phyloP scores from a whole-genome alignment of 2,888 invertebrate species.

The Drosophila vallismaia region DNA sequence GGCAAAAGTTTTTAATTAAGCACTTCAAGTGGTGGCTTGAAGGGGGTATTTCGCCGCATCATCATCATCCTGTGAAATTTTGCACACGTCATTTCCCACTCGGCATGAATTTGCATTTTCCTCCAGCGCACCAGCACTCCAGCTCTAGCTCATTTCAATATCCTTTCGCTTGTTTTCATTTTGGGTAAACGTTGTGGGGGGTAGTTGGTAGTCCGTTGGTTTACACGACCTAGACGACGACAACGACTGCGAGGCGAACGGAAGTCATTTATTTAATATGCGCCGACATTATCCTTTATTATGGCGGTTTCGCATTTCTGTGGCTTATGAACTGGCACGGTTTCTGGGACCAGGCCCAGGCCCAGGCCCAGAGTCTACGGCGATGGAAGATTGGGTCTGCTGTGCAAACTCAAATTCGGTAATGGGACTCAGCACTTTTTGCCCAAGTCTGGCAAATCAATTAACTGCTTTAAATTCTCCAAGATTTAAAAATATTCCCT shows the following conservation, averaged over 20 bases:
- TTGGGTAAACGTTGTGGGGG: slow-evolving; percentile 59
- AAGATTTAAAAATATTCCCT: slow-evolving; percentile 1
- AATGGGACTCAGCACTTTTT: slow-evolving; percentile 52
- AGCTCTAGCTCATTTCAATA: slow-evolving; percentile 71
- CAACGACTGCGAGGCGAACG: slow-evolving; percentile 49
- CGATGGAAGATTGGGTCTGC: slow-evolving; percentile 32
- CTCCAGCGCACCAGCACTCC: slow-evolving; percentile 10
- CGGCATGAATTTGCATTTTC: slow-evolving; percentile 78
- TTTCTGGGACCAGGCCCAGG: slow-evolving; percentile 25
- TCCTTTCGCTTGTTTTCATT: slow-evolving; percentile 76
- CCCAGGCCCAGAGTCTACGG: slow-evolving; percentile 2
- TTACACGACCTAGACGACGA: slow-evolving; percentile 51
- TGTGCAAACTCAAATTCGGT: slow-evolving; percentile 51
- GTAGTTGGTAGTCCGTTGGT: slow-evolving; percentile 14
- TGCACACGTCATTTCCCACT: slow-evolving; percentile 79
- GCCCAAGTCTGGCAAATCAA: slow-evolving; percentile 56
- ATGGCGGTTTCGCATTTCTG: slow-evolving; percentile 76
- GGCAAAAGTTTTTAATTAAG: slow-evolving; percentile 70
- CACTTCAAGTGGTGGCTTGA: slow-evolving; percentile 37
- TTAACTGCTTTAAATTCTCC: slow-evolving; percentile 59
- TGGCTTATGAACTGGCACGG: slow-evolving; percentile 74
- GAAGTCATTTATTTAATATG: slow-evolving; percentile 81
- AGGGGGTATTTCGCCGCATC: slow-evolving; percentile 24
- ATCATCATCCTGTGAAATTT: slow-evolving; percentile 69
- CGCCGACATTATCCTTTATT: slow-evolving; percentile 80